Base-by-base conservation (phyloP, 2,113 vertebrate genomes). In the Hippolais icterina region DNA sequence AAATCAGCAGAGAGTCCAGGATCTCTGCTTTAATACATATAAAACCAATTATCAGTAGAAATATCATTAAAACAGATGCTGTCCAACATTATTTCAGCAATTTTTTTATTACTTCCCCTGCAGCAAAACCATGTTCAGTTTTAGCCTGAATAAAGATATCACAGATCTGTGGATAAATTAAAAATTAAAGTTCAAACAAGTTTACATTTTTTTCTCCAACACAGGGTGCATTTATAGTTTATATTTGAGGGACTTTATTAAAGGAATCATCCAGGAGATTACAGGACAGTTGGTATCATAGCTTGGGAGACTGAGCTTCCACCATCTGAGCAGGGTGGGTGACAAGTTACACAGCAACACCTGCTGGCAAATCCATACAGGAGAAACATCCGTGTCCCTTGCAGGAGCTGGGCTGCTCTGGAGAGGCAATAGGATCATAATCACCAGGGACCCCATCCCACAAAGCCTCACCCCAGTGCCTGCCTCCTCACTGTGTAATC, bases 281-380 rank as follows among this genome's bases (percentile, higher is more conserved):
- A 47, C 68, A 60, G 41, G 68, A 74, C 22, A 50, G 79, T 8
- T 61, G 52, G 44, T 50, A 17, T 53, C 83, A 39, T 44, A 31
- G 53, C 68, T 54, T 44, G 37, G 53, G 59, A 95, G 46, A 79
- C 71, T 3, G 35, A 83, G 91, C 68, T 71, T 49, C 78, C 72
- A 10, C 50, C 69, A 46, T 63, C 25, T 27, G 77, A 72, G 60
- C 64, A 47, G 66, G 88, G 59, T 75, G 76, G 84, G 92, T 94
- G 95, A 87, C 93, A 95, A 92, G 93, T 76, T 81, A 39, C 76
- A 93, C 66, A 96, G 94, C 94, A 92, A 76, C 95, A 93, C 91
- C 96, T 96, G 91, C 96, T 94, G 93, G 84, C 82, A 95, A 95
- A 91, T 50, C 50, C 89, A 87, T 78, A 84, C 31, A 81, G 92